These are phyloP conservation scores for Phortica variegata DNA, from an alignment of 1,140 invertebrate species.

Conservation along the genomic window DNA sequence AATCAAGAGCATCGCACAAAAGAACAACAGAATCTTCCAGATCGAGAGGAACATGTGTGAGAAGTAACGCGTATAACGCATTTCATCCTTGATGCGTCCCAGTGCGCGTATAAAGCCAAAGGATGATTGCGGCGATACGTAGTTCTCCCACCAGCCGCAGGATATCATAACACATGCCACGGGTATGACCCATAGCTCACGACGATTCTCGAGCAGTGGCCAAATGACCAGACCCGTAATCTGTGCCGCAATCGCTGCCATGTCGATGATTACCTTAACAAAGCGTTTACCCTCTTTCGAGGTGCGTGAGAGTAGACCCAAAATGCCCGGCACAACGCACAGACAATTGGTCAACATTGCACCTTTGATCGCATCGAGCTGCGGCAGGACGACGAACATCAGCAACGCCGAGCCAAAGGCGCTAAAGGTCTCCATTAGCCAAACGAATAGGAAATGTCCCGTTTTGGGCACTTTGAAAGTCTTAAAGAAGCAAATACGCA, in stretches of 20 bases:
- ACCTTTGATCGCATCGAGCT: slow-evolving; percentile 87
- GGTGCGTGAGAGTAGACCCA: slow-evolving; percentile 75
- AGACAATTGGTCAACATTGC: slow-evolving; percentile 93
- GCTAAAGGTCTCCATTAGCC: slow-evolving; percentile 83
- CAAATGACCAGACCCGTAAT: slow-evolving; percentile 87
- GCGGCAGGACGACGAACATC: slow-evolving; percentile 84
- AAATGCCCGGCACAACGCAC: slow-evolving; percentile 76
- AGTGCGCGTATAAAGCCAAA: slow-evolving; percentile 78
- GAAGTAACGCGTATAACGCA: slow-evolving; percentile 81
- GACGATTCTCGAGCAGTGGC: slow-evolving; percentile 74
- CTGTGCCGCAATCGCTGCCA: slow-evolving; percentile 80
- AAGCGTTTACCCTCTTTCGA: slow-evolving; percentile 77
- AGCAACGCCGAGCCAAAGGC: slow-evolving; percentile 81
- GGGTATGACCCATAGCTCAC: slow-evolving; percentile 80
- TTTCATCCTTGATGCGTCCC: slow-evolving; percentile 77
- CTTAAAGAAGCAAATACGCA: slow-evolving; percentile 89
- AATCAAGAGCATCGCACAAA: slow-evolving; percentile 72
- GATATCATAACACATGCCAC: slow-evolving; percentile 81
- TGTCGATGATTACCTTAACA: slow-evolving; percentile 78
- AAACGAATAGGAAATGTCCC: slow-evolving; percentile 61
- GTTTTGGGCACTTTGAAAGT: slow-evolving; percentile 62
- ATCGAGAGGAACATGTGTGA: slow-evolving; percentile 84
- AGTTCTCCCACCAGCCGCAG: slow-evolving; percentile 97
- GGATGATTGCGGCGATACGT: slow-evolving; percentile 79
- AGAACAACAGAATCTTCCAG: slow-evolving; percentile 84